Evolutionary conservation across 1,140 invertebrate genomes (phyloP), one percentile per base, ranked within the genome.

Genomic region (Euwallacea similis): DNA sequence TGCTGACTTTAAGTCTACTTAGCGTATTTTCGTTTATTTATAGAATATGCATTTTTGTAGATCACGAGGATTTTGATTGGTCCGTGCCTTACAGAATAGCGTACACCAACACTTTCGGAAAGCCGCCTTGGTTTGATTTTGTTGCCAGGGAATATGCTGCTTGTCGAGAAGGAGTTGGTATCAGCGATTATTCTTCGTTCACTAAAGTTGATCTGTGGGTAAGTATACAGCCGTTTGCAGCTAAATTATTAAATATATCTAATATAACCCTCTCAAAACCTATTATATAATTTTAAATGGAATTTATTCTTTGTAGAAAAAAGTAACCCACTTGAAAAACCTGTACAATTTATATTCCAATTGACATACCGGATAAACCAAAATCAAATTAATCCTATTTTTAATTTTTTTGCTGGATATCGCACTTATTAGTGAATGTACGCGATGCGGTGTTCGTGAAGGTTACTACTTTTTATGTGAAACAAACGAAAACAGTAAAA

Each of bases 121-220:
- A 98, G 81, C 97, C 98, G 7, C 88, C 87, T 2, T 99, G 97
- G 95, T 98, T 98, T 84, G 90, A 96, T 73, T 85, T 87, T 71
- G 94, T 98, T 6, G 88, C 90, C 61, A 81, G 87, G 10, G 98
- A 99, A 82, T 99, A 99, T 82, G 89, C 90, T 77, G 94, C 95
- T 0, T 99, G 97, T 79, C 86, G 97, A 74, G 96, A 99, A 85
- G 87, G 89, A 21, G 91, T 98, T 67, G 96, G 95, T 44, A 83
- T 99, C 0, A 92, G 96, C 69, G 98, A 99, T 83, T 98, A 99
- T 85, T 98, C 96, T 7, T 98, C 96, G 0, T 99, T 99, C 81
- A 95, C 96, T 1, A 99, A 99, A 85, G 90, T 98, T 74, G 97
- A 98, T 84, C 84, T 99, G 66, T 94, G 90, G 91, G 93, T 95